A percentile compares a stretch with the other conserved stretches of the same genome.
phyloP scores from a whole-genome alignment of 2,797 vertebrate species.

The Chelon auratus region DNA sequence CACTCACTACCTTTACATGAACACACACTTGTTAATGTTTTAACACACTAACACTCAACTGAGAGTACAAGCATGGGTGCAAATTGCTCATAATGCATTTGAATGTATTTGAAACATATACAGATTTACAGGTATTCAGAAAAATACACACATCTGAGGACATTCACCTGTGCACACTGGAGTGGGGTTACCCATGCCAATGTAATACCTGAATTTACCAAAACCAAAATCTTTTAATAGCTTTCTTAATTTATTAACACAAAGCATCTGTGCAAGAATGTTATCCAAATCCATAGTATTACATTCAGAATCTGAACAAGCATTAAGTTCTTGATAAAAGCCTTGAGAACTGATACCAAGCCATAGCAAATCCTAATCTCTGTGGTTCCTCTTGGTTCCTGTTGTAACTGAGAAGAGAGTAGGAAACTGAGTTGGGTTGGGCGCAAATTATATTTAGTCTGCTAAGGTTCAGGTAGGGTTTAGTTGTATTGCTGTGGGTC shows the following conservation, averaged over 20 bases:
- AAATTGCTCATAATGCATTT: background rate
- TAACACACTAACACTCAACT: constrained; percentile 28
- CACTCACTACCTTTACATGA: constrained; percentile 20
- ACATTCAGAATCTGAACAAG: no score
- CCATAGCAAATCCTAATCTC: no score
- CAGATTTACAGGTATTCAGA: background rate
- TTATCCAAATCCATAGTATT: background rate
- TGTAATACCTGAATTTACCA: background rate
- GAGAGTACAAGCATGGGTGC: constrained; percentile 14
- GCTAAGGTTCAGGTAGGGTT: background rate
- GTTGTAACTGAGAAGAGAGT: background rate
- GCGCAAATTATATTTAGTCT: background rate
- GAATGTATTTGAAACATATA: no score
- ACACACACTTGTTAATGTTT: constrained; percentile 49
- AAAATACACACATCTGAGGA: background rate
- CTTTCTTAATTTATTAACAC: background rate
- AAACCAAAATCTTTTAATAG: background rate
- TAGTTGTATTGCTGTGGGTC: background rate
- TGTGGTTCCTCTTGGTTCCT: background rate
- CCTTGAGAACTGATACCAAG: no score
- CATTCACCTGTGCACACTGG: background rate
- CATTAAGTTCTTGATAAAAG: no score
- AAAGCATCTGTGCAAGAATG: background rate
- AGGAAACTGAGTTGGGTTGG: background rate
- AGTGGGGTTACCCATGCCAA: background rate